These are phyloP conservation scores for Drosophila prosaltans DNA, from an alignment of 1,140 invertebrate genomes.

Conservation along the genomic window DNA sequence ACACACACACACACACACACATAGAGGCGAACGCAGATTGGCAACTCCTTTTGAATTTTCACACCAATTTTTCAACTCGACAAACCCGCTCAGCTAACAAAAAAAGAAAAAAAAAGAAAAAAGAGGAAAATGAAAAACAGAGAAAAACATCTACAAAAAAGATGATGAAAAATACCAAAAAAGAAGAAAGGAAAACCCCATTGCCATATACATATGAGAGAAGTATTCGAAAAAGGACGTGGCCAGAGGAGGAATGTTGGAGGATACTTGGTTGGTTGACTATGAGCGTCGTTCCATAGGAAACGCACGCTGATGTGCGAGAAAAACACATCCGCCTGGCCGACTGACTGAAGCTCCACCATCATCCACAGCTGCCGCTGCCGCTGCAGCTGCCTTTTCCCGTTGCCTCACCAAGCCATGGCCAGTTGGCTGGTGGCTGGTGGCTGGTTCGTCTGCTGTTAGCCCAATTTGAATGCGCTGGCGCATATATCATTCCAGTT, in stretches of 20 bases:
- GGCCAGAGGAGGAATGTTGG: background rate
- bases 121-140: slow-evolving; percentile 13
- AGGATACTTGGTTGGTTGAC: slow-evolving; percentile 30
- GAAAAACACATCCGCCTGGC: slow-evolving; percentile 71
- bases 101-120: slow-evolving; percentile 28
- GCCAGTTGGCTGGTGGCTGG: slow-evolving; percentile 42
- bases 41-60: slow-evolving; percentile 82
- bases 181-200: slow-evolving; percentile 36
- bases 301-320: slow-evolving; percentile 80
- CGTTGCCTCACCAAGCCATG: slow-evolving; percentile 28
- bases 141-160: slow-evolving; percentile 41
- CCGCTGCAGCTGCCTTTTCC: background rate
- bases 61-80: slow-evolving; percentile 82
- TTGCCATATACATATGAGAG: slow-evolving; percentile 30
- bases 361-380: slow-evolving; percentile 31
- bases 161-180: slow-evolving; percentile 35
- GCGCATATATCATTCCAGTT: slow-evolving; percentile 83
- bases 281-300: slow-evolving; percentile 70
- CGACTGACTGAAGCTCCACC: slow-evolving; percentile 41
- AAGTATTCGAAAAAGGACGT: slow-evolving; percentile 16
- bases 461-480: slow-evolving; percentile 83
- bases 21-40: slow-evolving; percentile 51
- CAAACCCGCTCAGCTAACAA: slow-evolving; percentile 70
- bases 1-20: slow-evolving; percentile 24
- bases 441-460: slow-evolving; percentile 70